phyloP scores from a whole-genome alignment of 1,140 invertebrate genomes.

The Bathynomus jamesi region DNA sequence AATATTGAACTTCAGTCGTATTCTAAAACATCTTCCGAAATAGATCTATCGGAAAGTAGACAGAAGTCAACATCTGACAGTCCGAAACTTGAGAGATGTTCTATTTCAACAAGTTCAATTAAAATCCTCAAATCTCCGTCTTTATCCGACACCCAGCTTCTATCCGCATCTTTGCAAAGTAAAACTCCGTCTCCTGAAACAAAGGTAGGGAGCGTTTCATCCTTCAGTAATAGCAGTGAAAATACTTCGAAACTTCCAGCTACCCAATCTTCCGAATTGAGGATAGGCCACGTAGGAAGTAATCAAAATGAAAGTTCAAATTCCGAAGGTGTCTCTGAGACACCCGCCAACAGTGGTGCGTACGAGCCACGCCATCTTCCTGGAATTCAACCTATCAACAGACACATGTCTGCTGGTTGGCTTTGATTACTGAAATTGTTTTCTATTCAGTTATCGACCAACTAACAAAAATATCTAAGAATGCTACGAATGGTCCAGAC shows the following conservation, averaged over 20 bases:
- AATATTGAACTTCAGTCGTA: background rate
- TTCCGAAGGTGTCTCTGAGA: slow-evolving; percentile 1
- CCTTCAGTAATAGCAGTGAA: slow-evolving; percentile 5
- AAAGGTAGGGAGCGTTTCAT: slow-evolving; percentile 6
- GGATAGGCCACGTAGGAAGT: background rate
- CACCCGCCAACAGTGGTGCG: slow-evolving; percentile 16
- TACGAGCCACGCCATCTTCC: slow-evolving; percentile 23
- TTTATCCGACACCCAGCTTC: background rate
- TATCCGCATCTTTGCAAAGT: background rate
- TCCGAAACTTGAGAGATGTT: background rate
- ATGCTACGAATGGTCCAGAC: no score
- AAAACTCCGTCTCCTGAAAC: background rate
- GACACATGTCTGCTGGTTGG: slow-evolving; percentile 34
- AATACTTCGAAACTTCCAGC: background rate
- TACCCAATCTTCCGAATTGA: slow-evolving; percentile 2
- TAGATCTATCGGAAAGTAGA: background rate
- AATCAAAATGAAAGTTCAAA: slow-evolving; percentile 1
- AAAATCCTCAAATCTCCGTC: background rate
- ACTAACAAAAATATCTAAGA: no score
- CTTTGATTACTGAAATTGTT: slow-evolving; percentile 28
- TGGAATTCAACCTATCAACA: slow-evolving; percentile 33
- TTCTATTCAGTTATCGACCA: no score
- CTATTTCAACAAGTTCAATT: background rate
- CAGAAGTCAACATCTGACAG: background rate
- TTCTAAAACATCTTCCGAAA: background rate